These are phyloP conservation scores for Epizoanthus fatuus DNA, from an alignment of 92 coral and sea anemone genomes.

Conservation along the genomic window DNA sequence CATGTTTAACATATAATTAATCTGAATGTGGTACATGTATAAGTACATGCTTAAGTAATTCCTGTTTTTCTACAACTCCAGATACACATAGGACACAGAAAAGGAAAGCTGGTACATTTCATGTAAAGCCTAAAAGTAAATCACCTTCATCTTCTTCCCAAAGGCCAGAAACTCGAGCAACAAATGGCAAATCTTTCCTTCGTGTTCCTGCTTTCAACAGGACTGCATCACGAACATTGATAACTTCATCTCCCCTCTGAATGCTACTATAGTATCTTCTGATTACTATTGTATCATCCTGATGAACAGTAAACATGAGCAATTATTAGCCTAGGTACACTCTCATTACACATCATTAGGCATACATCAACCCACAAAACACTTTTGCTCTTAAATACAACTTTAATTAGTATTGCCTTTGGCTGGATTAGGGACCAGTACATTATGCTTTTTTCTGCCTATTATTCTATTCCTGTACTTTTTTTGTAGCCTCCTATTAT, in stretches of 20 bases:
- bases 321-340: not conserved
- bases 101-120: not conserved
- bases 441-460: too few species aligned
- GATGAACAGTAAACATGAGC: not conserved
- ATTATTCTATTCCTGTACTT: too few species aligned
- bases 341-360: not conserved
- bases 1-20: not conserved
- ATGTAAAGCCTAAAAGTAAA: not conserved
- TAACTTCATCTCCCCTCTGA: constrained; percentile 96
- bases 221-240: constrained; percentile 98
- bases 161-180: constrained; percentile 98
- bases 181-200: constrained; percentile 95
- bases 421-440: too few species aligned
- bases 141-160: constrained; percentile 98
- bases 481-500: too few species aligned
- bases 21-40: too few species aligned
- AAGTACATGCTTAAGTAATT: too few species aligned
- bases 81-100: not conserved
- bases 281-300: constrained; percentile 94
- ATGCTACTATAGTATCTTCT: constrained; percentile 97
- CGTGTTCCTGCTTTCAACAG: constrained; percentile 97
- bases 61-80: not conserved
- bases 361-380: too few species aligned
- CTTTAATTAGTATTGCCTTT: too few species aligned
- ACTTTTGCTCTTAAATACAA: too few species aligned